Percentiles rank a stretch among this genome's conserved stretches.
Conservation (phyloP, 1,140 invertebrate species). For the Hycleus phaleratus region DNA sequence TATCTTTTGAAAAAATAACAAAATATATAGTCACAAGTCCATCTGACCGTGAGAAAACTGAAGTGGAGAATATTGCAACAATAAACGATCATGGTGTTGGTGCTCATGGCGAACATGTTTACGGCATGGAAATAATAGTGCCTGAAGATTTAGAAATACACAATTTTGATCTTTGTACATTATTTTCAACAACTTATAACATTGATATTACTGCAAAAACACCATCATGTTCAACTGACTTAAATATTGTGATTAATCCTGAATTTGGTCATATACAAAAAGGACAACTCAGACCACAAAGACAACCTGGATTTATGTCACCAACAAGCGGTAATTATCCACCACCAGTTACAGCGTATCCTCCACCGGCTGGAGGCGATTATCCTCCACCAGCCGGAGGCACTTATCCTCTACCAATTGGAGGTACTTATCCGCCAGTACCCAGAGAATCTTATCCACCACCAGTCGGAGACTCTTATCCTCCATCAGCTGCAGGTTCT, state of each 20-base stretch:
- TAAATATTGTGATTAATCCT: constrained; percentile 4
- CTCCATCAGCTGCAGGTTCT: neutral
- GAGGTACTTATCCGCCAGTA: neutral
- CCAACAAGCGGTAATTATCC: neutral
- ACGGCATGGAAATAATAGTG: constrained; percentile 4
- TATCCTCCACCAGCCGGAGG: neutral
- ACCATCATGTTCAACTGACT: constrained; percentile 1
- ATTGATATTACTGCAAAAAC: constrained; percentile 10
- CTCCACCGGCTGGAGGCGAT: neutral
- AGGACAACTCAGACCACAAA: neutral
- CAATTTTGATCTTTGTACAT: constrained; percentile 7
- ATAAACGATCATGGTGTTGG: constrained; percentile 11
- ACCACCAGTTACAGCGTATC: neutral
- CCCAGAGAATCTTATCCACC: neutral
- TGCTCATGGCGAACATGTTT: constrained; percentile 14
- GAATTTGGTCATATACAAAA: constrained; percentile 3
- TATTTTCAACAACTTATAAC: constrained; percentile 8
- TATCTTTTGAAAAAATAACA: constrained; percentile 2
- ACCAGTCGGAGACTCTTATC: neutral
- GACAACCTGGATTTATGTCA: neutral
- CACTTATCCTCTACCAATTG: neutral
- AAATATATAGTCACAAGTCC: constrained; percentile 3
- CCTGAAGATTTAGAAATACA: constrained; percentile 1
- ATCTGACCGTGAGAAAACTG: neutral
- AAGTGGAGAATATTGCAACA: constrained; percentile 3